These are phyloP conservation scores for Halyomorpha halys DNA, from an alignment of 1,140 invertebrate genomes.

Conservation along the genomic window DNA sequence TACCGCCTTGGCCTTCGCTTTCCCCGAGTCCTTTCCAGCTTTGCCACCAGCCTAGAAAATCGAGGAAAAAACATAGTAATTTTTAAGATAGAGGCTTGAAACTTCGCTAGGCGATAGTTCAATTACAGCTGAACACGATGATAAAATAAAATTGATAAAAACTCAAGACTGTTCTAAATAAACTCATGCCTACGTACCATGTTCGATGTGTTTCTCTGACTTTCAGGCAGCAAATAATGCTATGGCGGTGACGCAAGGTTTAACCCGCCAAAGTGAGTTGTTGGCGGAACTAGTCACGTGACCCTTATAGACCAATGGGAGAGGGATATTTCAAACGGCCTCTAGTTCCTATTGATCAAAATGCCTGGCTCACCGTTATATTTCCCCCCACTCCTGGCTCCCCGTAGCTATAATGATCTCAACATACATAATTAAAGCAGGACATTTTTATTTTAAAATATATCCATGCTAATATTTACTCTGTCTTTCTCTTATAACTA, in stretches of 20 bases:
- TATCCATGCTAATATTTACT: too few relatives aligned
- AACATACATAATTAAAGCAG: too few relatives aligned
- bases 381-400: constrained; percentile 1
- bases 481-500: too few relatives aligned
- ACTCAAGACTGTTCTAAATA: neutral
- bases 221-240: neutral
- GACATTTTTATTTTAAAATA: too few relatives aligned
- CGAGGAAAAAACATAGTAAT: constrained; percentile 35
- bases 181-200: constrained; percentile 22
- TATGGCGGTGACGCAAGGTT: constrained; percentile 15
- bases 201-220: neutral
- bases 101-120: constrained; percentile 36
- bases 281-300: constrained; percentile 22
- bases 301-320: constrained; percentile 15
- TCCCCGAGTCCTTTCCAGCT: constrained; percentile 99
- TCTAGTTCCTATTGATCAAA: constrained; percentile 18
- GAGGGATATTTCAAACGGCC: neutral
- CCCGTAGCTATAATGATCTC: neutral
- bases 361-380: constrained; percentile 10
- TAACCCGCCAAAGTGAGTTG: constrained; percentile 24
- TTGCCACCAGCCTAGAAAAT: constrained; percentile 85
- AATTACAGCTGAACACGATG: neutral
- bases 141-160: neutral
- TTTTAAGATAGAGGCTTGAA: constrained; percentile 36
- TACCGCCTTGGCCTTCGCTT: constrained; percentile 98